Conservation (phyloP, 2,888 invertebrate genomes). For the Uloborus plumipes region DNA sequence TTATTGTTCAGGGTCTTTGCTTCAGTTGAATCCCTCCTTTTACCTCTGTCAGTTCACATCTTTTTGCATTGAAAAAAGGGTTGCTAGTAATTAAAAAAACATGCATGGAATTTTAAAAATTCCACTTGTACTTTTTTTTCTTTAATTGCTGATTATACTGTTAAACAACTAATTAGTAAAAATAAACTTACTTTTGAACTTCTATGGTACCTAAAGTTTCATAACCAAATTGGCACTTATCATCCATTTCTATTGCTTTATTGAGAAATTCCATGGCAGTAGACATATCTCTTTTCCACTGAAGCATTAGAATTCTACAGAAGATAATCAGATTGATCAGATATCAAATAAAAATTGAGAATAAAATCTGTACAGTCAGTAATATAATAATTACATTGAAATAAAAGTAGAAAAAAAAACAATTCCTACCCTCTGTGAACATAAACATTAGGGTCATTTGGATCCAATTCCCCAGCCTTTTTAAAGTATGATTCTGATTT, state of each 20-base stretch:
- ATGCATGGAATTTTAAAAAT: too few relatives aligned
- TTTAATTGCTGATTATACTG: too few relatives aligned
- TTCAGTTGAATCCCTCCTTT: too few relatives aligned
- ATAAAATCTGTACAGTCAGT: background rate
- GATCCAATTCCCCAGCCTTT: constrained; percentile 85
- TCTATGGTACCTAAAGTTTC: constrained; percentile 95
- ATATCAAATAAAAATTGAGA: background rate
- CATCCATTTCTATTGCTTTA: constrained; percentile 88
- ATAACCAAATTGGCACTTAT: constrained; percentile 93
- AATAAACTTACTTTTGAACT: constrained; percentile 82
- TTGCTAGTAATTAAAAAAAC: too few relatives aligned
- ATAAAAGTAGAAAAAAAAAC: background rate
- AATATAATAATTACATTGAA: background rate
- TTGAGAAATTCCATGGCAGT: constrained; percentile 78
- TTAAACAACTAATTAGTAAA: constrained; percentile 50
- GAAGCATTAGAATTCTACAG: constrained; percentile 78
- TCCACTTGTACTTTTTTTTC: too few relatives aligned
- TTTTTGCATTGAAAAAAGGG: too few relatives aligned
- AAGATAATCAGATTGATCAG: background rate
- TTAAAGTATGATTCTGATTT: constrained; percentile 87
- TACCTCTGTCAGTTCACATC: too few relatives aligned
- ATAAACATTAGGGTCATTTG: constrained; percentile 85
- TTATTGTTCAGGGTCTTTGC: too few relatives aligned
- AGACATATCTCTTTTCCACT: constrained; percentile 87
- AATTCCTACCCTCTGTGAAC: constrained; percentile 81